Evolutionary conservation across 2,113 vertebrate genomes (phyloP), one percentile per base, ranked within the genome.

Genomic region (Corythornis madagascariensis): DNA sequence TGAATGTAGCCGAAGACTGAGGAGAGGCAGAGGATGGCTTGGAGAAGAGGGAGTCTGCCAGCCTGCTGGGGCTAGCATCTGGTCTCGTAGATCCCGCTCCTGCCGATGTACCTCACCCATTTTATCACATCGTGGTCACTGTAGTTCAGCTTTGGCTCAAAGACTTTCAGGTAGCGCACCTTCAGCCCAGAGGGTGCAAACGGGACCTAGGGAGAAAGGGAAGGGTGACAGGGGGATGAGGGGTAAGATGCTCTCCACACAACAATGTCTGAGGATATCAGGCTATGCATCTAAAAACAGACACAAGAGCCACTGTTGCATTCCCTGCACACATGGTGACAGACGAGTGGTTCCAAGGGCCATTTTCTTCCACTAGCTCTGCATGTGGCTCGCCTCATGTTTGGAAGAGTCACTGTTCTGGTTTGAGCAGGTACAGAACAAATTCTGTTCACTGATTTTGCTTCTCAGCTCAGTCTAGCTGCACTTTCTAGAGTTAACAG

Each of bases 131-230:
- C 99, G 0, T 99, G 99, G 97, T 99, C 99, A 97, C 99, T 99
- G 99, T 99, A 99, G 98, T 99, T 99, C 98, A 99, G 98, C 98
- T 99, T 99, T 94, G 99, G 99, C 97, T 99, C 99, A 84, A 99
- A 99, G 92, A 99, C 99, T 98, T 99, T 99, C 98, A 99, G 97
- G 97, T 99, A 99, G 91, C 99, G 99, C 97, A 99, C 99, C 98
- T 99, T 99, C 92, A 99, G 98, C 75, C 99, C 99, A 25, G 99
- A 99, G 28, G 99, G 99, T 3, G 99, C 99, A 6, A 99, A 99
- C 1, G 99, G 99, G 91, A 99, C 99, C 99, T 99, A 86, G 64
- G 19, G 57, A 67, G 72, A 65, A 87, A 92, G 50, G 20, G 40
- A 92, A 74, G 80, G 11, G 66, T 25, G 71, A 70, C 2, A 3